Conservation (phyloP, 2,797 vertebrate species). For the Simalia tracyae region DNA sequence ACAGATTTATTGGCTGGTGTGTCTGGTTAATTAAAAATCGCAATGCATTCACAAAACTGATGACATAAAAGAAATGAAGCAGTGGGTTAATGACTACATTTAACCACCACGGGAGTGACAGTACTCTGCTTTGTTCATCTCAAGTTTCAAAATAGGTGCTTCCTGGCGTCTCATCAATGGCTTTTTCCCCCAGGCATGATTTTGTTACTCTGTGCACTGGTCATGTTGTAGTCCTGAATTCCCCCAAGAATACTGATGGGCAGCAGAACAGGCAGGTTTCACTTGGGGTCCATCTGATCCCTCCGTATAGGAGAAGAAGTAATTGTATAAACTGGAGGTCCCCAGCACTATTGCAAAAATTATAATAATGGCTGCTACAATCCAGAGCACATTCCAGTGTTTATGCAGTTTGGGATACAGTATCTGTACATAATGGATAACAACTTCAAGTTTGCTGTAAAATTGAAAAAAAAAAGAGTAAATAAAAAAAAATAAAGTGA, state of each 20-base stretch:
- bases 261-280: conserved; percentile 73
- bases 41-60: conserved; percentile 19
- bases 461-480: conserved; percentile 46
- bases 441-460: conserved; percentile 80
- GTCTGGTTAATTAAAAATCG: conserved; percentile 37
- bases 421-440: conserved; percentile 77
- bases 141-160: conserved; percentile 27
- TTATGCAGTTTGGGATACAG: conserved; percentile 78
- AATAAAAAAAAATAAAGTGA: not conserved
- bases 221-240: conserved; percentile 75
- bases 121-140: conserved; percentile 34
- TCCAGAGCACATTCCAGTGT: conserved; percentile 78
- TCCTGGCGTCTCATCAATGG: not conserved
- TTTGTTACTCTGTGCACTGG: conserved; percentile 70
- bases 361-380: conserved; percentile 73
- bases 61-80: conserved; percentile 24
- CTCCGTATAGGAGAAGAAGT: conserved; percentile 69
- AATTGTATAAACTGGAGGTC: conserved; percentile 74
- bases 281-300: conserved; percentile 67
- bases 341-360: conserved; percentile 75
- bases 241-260: conserved; percentile 77
- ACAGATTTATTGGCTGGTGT: conserved; percentile 31
- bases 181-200: not conserved
- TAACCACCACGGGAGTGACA: conserved; percentile 35
- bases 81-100: conserved; percentile 21